Conservation (phyloP, 2,888 invertebrate species). For the Merodon equestris region DNA sequence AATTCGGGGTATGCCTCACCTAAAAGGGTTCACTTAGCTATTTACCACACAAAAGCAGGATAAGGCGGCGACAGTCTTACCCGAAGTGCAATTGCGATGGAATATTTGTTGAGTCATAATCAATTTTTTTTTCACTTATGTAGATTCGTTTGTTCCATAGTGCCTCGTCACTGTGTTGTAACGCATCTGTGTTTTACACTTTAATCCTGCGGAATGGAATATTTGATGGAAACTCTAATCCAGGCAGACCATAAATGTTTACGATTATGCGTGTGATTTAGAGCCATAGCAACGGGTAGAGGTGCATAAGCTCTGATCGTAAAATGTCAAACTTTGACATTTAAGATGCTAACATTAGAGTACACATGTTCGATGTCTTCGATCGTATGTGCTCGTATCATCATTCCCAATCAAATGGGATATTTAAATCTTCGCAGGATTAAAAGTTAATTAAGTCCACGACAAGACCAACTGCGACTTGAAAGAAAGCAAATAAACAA, state of each 20-base stretch:
- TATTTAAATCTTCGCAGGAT: slow-evolving; percentile 65
- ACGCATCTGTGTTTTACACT: slow-evolving; percentile 67
- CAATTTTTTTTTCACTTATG: slow-evolving; percentile 36
- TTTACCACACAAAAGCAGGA: slow-evolving; percentile 27
- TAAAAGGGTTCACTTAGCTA: slow-evolving; percentile 63
- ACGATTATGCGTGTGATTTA: slow-evolving; percentile 75
- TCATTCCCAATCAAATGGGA: slow-evolving; percentile 45
- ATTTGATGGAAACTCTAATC: slow-evolving; percentile 63
- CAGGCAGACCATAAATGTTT: slow-evolving; percentile 76
- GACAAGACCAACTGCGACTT: slow-evolving; percentile 38
- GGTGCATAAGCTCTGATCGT: not conserved
- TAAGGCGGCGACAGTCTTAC: slow-evolving; percentile 51
- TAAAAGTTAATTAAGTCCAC: slow-evolving; percentile 64
- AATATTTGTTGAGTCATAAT: slow-evolving; percentile 65
- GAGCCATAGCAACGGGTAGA: not conserved
- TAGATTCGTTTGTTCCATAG: not conserved
- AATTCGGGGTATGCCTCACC: slow-evolving; percentile 57
- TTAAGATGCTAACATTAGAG: too few relatives aligned
- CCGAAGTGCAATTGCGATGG: slow-evolving; percentile 45
- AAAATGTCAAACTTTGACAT: not conserved
- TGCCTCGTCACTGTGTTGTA: slow-evolving; percentile 26
- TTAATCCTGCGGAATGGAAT: slow-evolving; percentile 64
- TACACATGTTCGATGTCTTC: too few relatives aligned
- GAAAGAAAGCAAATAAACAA: slow-evolving; percentile 49
- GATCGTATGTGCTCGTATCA: slow-evolving; percentile 1